Percentiles rank a stretch among this genome's conserved stretches.
phyloP scores from a whole-genome alignment of 2,888 invertebrate species.

The Pollenia angustigena region DNA sequence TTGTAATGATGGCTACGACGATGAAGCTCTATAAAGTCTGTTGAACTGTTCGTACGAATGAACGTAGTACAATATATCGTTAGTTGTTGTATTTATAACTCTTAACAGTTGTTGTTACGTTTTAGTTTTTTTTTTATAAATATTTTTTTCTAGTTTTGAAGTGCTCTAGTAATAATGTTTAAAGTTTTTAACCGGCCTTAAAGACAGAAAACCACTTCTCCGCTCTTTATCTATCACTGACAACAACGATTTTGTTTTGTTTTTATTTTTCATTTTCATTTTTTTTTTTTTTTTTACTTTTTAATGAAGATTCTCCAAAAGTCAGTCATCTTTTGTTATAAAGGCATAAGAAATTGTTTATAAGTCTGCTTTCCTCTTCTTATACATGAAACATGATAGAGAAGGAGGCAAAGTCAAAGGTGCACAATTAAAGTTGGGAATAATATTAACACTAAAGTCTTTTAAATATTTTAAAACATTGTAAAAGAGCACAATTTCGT shows the following conservation, averaged over 20 bases:
- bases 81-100: constrained; percentile 53
- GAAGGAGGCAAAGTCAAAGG: constrained; percentile 38
- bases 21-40: constrained; percentile 70
- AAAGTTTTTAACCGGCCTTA: constrained; percentile 66
- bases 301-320: constrained; percentile 62
- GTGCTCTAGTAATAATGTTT: constrained; percentile 71
- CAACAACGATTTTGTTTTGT: constrained; percentile 14
- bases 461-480: constrained; percentile 30
- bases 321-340: constrained; percentile 70
- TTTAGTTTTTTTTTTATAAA: background rate
- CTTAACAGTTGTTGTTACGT: constrained; percentile 57
- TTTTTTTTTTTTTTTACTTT: constrained; percentile 15
- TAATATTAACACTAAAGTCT: background rate
- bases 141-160: constrained; percentile 45
- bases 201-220: constrained; percentile 51
- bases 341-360: constrained; percentile 55
- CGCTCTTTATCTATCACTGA: constrained; percentile 24
- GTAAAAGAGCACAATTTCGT: background rate
- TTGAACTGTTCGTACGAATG: constrained; percentile 62
- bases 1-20: constrained; percentile 44
- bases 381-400: constrained; percentile 24
- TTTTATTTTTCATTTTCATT: background rate
- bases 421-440: constrained; percentile 47
- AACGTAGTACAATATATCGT: constrained; percentile 7
- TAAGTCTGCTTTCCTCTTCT: background rate